A percentile compares a stretch with the other conserved stretches of the same genome.
phyloP scores from a whole-genome alignment of 2,888 invertebrate genomes.

The Halocaridina rubra region DNA sequence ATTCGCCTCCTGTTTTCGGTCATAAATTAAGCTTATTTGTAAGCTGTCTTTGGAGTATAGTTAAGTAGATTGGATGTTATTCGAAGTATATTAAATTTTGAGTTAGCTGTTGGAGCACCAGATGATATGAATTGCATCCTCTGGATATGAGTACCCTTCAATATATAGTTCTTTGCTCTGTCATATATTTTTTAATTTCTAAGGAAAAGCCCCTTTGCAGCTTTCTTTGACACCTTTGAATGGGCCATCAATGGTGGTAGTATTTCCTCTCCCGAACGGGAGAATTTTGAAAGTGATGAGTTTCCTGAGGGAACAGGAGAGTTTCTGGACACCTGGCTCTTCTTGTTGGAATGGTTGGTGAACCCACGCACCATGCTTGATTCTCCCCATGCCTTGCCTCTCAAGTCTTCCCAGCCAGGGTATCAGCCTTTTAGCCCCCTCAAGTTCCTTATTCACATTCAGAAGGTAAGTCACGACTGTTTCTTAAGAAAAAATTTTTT shows the following conservation, averaged over 20 bases:
- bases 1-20: no score
- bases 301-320: slow-evolving; percentile 83
- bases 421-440: slow-evolving; percentile 74
- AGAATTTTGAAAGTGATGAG: slow-evolving; percentile 75
- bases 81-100: no score
- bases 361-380: slow-evolving; percentile 85
- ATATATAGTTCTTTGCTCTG: no score
- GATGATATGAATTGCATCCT: no score
- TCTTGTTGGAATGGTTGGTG: slow-evolving; percentile 84
- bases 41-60: no score
- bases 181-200: no score
- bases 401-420: slow-evolving; percentile 69
- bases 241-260: slow-evolving; percentile 70
- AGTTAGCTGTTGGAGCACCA: no score
- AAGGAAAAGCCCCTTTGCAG: no score
- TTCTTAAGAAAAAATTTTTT: not conserved
- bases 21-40: no score
- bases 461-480: slow-evolving; percentile 75
- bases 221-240: slow-evolving; percentile 73
- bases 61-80: no score
- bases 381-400: slow-evolving; percentile 79
- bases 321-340: slow-evolving; percentile 85
- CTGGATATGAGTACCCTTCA: no score
- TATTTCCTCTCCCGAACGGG: slow-evolving; percentile 71
- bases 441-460: slow-evolving; percentile 80